These are phyloP conservation scores for Troides aeacus DNA, from an alignment of 2,888 invertebrate genomes.

Conservation along the genomic window DNA sequence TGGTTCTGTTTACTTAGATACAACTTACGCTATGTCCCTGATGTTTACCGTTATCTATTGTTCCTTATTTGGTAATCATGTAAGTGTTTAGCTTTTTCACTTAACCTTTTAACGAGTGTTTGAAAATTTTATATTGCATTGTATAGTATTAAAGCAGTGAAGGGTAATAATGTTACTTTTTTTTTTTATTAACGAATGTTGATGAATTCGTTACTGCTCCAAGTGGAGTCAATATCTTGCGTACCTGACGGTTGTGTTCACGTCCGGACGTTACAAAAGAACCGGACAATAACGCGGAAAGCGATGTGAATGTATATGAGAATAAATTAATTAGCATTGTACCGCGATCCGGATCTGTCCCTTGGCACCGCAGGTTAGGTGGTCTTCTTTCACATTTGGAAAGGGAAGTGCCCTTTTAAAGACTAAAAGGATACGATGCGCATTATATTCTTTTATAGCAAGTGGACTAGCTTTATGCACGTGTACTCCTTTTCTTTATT, in stretches of 20 bases:
- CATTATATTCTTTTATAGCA: constrained; percentile 22
- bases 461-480: constrained; percentile 4
- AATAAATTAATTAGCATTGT: constrained; percentile 66
- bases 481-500: neutral
- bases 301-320: constrained; percentile 44
- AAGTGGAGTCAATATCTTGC: neutral
- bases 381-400: constrained; percentile 42
- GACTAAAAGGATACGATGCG: constrained; percentile 45
- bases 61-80: constrained; percentile 21
- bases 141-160: neutral
- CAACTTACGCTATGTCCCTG: constrained; percentile 3
- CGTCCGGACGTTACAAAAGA: constrained; percentile 13
- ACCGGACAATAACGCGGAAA: constrained; percentile 23
- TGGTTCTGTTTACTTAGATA: constrained; percentile 6
- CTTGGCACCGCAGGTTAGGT: constrained; percentile 47
- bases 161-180: neutral
- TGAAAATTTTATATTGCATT: neutral
- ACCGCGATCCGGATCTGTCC: constrained; percentile 44
- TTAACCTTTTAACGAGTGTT: neutral
- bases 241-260: constrained; percentile 1
- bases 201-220: neutral
- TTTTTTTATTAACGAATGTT: neutral
- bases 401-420: constrained; percentile 40
- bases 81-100: constrained; percentile 1
- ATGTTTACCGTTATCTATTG: constrained; percentile 21